Percentiles rank a stretch among this genome's conserved stretches.
These are phyloP conservation scores for Caerostris darwini DNA, from an alignment of 1,140 invertebrate species.

Conservation along the genomic window DNA sequence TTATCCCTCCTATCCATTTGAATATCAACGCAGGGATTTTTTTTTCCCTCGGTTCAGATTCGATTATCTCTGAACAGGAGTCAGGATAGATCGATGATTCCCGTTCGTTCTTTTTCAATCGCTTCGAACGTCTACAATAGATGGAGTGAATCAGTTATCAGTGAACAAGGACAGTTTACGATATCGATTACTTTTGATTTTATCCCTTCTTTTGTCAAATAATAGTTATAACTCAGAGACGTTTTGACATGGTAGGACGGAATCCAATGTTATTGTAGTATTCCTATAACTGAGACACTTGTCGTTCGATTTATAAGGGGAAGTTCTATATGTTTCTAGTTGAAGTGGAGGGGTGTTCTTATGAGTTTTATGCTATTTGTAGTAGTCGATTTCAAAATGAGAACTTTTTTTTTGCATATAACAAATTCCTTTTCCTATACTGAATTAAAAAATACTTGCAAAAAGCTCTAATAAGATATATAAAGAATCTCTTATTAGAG, in stretches of 20 bases:
- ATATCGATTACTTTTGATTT: conserved; percentile 36
- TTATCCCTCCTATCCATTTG: not conserved
- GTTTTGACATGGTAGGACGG: not conserved
- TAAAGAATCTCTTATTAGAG: no score
- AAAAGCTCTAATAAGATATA: no score
- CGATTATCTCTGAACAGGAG: conserved; percentile 27
- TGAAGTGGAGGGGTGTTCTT: not conserved
- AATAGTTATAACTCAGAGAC: not conserved
- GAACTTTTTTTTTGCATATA: no score
- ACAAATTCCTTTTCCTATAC: no score
- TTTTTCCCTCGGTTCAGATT: not conserved
- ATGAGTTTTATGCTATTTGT: no score
- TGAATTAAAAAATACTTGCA: no score
- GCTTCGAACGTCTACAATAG: not conserved
- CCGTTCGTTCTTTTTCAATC: conserved; percentile 1
- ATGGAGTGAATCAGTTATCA: conserved; percentile 1
- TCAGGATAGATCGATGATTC: not conserved
- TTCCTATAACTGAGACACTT: not conserved
- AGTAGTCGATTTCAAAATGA: no score
- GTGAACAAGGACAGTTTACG: conserved; percentile 34
- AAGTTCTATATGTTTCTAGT: not conserved
- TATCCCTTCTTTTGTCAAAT: not conserved
- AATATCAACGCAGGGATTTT: not conserved
- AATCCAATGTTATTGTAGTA: not conserved
- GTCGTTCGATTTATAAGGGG: not conserved